Base-by-base conservation (phyloP, 30 jellyfish, hydroid and myxozoan species). In the Rhopilema esculentum region DNA sequence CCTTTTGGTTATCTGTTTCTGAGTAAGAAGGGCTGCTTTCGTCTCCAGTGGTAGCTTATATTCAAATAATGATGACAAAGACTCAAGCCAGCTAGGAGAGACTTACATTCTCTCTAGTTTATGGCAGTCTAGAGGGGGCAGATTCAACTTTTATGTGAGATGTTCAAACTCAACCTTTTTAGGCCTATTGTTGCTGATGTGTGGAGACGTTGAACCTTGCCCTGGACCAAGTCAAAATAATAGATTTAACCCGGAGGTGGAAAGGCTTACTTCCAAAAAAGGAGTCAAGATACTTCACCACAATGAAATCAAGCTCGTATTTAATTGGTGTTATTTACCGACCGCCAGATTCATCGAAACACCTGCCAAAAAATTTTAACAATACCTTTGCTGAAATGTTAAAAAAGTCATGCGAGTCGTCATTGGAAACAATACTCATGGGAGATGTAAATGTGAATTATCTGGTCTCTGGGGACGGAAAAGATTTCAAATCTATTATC, bases 371-470 rank as follows among this genome's bases (percentile, higher is more conserved):
- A 23, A 72, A 65, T 62, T 75, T 85, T 63, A 75, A 72, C 8
- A 40, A 68, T 24, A 62, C 72, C 53, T 85, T 85, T 85, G 61
- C 72, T 51, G 72, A 32, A 57, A 73, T 71, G 64, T 53, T 49
- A 26, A 68, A 25, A 8, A 31, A 72, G 67, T 72, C 83, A 8
- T 72, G 83, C 83, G 83, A 72, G 69, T 72, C 68, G 68, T 68
- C 50, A 68, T 72, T 26, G 68, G 83, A 89, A 89, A 68, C 83
- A 17, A 69, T 89, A 27, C 79, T 89, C 66, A 19, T 89, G 89
- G 97, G 97, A 65, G 95, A 89, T 84, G 87, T 80, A 24, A 89
- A 89, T 74, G 89, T 82, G 40, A 89, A 89, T 68, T 89, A 80
- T 77, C 85, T 89, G 67, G 85, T n/a, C 50, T 7, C 63, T 30